Base-by-base conservation (phyloP, 2,888 invertebrate species). In the Brachyopa scutellaris region DNA sequence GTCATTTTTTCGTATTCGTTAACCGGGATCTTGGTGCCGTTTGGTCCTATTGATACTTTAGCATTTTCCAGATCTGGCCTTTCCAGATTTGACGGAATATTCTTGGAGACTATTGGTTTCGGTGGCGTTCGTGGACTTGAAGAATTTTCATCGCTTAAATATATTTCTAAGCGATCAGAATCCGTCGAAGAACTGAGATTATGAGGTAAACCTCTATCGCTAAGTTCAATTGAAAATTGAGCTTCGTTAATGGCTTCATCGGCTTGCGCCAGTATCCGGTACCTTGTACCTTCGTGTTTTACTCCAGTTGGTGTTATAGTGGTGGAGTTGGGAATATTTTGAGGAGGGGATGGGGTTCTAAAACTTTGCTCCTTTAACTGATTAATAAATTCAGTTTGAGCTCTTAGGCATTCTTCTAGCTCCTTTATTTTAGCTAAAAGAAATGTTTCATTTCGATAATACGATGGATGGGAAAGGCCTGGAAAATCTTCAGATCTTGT, bases 1-100 rank as follows among this genome's bases (percentile, higher is more conserved):
- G 92, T 91, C 17, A 93, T 91, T 19, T 90, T 90, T 55, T 92
- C 90, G 38, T 91, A 89, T 1, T 92, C 82, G 9, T 86, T 85
- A 3, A 87, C 87, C 0, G 90, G 88, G 13, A 92, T 88, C 31
- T 85, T 84, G 0, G 92, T 92, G 23, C 89, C 88, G 36, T 91
- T 89, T 9, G 88, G 88, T 0, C 92, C 92, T 64, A 92, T 88
- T 26, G 88, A 85, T 0, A 89, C 86, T 85, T 86, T 86, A 0
- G 38, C 53, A 3, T 62, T 17, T 13, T 62, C 42, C 2, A 59
- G 40, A 33, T 55, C 49, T 0, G 59, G 59, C 11, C 49, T 70
- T 1, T 38, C 31, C 26, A 26, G 36, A n/a, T 36, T 26, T 9
- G 7, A 8, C 21, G 5, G 13, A 0, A 31, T 7, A 0, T 17